Base-by-base conservation (phyloP, 1,140 invertebrate species). In the Ectropis grisescens region DNA sequence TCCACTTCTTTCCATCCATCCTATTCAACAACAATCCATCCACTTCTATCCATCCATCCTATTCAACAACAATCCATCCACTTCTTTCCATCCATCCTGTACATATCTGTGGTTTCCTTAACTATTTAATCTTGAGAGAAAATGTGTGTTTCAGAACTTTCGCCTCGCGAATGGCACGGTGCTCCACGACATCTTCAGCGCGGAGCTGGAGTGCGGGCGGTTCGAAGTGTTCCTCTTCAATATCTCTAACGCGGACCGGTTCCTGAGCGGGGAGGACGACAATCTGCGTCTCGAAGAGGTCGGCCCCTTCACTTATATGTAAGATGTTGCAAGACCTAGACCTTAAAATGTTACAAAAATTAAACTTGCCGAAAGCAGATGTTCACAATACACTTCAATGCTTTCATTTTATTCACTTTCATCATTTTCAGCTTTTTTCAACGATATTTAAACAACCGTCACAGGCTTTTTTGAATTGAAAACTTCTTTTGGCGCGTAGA, bases 231-330 rank as follows among this genome's bases (percentile, higher is more conserved):
- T 90, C 56, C 82, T 95, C 50, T 95, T 94, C 62, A 93, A 95
- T 61, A 84, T 94, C 10, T 93, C 90, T 0, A 96, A 96, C 74
- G 59, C 83, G 0, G 82, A 87, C 0, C 86, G 86, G 28, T 93
- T 94, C 62, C 51, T 89, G 2, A 70, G 61, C 1, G 86, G 88
- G 13, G 81, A 86, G 13, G 89, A 88, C 27, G 61, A 76, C 31
- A 90, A 90, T 52, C 68, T 94, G 1, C 85, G 81, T 32, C 36
- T 96, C 1, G 37, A 86, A 40, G 89, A 95, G 84, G 65, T 90
- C 13, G 94, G 94, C 2, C 93, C 93, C 0, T 96, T 93, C 60
- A 88, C 90, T 8, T 95, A 93, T 76, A 86, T 88, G 91, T 93
- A 78, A 84, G 82, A 67, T 13, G 4, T 22, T 22, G n/a, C n/a